These are phyloP conservation scores for Furcifer pardalis DNA, from an alignment of 2,797 vertebrate species.

Conservation along the genomic window DNA sequence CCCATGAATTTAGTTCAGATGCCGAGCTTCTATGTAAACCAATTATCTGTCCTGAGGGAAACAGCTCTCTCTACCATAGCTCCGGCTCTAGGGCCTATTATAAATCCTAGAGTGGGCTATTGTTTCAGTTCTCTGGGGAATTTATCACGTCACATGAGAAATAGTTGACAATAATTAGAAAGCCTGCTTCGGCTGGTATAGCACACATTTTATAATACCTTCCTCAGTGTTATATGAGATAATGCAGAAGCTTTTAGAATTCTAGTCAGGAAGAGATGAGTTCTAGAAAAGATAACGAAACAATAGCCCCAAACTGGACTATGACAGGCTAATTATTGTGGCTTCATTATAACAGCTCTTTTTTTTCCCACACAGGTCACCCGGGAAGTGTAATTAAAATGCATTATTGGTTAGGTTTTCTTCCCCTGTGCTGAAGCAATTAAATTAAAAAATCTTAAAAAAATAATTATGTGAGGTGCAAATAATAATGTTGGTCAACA, in stretches of 20 bases:
- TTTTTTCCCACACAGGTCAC: conserved; percentile 93
- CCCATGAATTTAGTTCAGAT: conserved; percentile 78
- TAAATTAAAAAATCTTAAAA: conserved; percentile 96
- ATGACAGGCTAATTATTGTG: conserved; percentile 98
- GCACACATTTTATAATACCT: conserved; percentile 85
- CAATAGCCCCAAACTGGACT: conserved; percentile 96
- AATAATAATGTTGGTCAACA: conserved; percentile 99
- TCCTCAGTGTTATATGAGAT: conserved; percentile 85
- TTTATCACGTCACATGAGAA: conserved; percentile 81
- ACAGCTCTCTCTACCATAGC: conserved; percentile 84
- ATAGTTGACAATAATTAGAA: conserved; percentile 85
- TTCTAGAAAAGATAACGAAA: conserved; percentile 89
- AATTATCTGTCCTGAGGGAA: conserved; percentile 85
- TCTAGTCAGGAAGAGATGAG: conserved; percentile 89
- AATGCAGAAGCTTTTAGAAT: conserved; percentile 87
- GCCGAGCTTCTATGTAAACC: conserved; percentile 84
- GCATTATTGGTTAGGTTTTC: conserved; percentile 96
- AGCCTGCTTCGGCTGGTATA: conserved; percentile 80
- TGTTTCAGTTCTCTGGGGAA: conserved; percentile 84
- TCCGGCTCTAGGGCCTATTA: conserved; percentile 88
- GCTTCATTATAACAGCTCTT: conserved; percentile 92
- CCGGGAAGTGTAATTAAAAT: conserved; percentile 99
- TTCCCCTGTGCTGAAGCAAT: conserved; percentile 89
- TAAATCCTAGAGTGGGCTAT: conserved; percentile 83
- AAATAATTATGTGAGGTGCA: conserved; percentile 92